phyloP scores from a whole-genome alignment of 2,797 vertebrate genomes.

The Emys orbicularis region DNA sequence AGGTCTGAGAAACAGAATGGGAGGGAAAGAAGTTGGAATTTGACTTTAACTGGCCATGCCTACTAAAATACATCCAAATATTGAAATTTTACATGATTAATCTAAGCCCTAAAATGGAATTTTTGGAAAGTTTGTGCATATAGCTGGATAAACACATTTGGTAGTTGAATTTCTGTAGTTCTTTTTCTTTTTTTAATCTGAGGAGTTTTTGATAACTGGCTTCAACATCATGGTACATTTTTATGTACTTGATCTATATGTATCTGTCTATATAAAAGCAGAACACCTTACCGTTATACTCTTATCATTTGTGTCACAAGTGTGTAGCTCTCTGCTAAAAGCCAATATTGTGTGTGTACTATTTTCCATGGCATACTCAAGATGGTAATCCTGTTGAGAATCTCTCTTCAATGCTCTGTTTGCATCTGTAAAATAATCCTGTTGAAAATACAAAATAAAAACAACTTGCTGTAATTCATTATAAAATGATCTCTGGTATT shows the following conservation, averaged over 20 bases:
- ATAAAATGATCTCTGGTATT: not conserved
- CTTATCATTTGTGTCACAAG: conserved; percentile 88
- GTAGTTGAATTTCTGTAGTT: not conserved
- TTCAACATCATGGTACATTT: not conserved
- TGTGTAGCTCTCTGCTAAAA: conserved; percentile 87
- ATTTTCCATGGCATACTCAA: conserved; percentile 90
- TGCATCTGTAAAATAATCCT: conserved; percentile 90
- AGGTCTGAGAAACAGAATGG: not conserved
- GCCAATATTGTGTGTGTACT: conserved; percentile 87
- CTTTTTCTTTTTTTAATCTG: not conserved
- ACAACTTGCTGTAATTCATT: not conserved
- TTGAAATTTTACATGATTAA: not conserved
- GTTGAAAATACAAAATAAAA: conserved; percentile 44
- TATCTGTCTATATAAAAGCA: accelerated
- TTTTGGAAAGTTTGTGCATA: not conserved
- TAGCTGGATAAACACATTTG: not conserved
- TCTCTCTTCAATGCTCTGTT: conserved; percentile 86
- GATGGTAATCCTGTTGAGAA: conserved; percentile 85
- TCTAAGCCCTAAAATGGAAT: not conserved
- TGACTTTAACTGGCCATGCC: not conserved
- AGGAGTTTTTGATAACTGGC: not conserved
- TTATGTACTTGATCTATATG: not conserved
- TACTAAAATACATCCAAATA: not conserved
- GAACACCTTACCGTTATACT: conserved; percentile 84
- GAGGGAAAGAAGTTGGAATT: not conserved